These are phyloP conservation scores for Thumatha senex DNA, from an alignment of 2,888 invertebrate genomes.

Conservation along the genomic window DNA sequence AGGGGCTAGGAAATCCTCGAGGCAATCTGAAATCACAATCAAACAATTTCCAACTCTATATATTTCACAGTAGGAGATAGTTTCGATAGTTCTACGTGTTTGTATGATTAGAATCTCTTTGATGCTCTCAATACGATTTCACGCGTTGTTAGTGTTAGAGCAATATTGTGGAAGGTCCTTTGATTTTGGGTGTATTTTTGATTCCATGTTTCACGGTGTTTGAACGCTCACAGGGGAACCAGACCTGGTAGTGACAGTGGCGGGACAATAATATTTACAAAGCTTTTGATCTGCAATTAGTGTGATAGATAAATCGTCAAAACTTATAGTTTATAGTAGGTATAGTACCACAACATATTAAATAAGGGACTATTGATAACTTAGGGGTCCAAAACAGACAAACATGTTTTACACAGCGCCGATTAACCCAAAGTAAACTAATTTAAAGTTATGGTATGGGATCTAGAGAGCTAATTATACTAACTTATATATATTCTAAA, in stretches of 20 bases:
- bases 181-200: slow-evolving; percentile 80
- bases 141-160: slow-evolving; percentile 78
- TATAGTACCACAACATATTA: too few relatives aligned
- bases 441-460: too few relatives aligned
- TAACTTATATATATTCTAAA: too few relatives aligned
- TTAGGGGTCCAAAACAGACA: too few relatives aligned
- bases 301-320: neutral
- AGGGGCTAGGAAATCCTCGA: slow-evolving; percentile 43
- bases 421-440: too few relatives aligned
- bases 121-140: slow-evolving; percentile 79
- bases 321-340: too few relatives aligned
- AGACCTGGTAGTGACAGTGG: slow-evolving; percentile 24
- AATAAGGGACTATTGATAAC: too few relatives aligned
- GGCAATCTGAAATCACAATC: slow-evolving; percentile 20
- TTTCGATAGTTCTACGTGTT: slow-evolving; percentile 13
- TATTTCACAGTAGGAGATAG: slow-evolving; percentile 28
- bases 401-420: too few relatives aligned
- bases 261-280: neutral
- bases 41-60: slow-evolving; percentile 21
- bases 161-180: slow-evolving; percentile 75
- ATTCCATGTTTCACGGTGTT: slow-evolving; percentile 73
- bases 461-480: too few relatives aligned
- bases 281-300: slow-evolving; percentile 3
- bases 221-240: slow-evolving; percentile 41
- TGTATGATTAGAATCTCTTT: slow-evolving; percentile 66